Evolutionary conservation across 2,888 invertebrate genomes (phyloP), one percentile per base, ranked within the genome.

Genomic region (Heteromurus nitidus): DNA sequence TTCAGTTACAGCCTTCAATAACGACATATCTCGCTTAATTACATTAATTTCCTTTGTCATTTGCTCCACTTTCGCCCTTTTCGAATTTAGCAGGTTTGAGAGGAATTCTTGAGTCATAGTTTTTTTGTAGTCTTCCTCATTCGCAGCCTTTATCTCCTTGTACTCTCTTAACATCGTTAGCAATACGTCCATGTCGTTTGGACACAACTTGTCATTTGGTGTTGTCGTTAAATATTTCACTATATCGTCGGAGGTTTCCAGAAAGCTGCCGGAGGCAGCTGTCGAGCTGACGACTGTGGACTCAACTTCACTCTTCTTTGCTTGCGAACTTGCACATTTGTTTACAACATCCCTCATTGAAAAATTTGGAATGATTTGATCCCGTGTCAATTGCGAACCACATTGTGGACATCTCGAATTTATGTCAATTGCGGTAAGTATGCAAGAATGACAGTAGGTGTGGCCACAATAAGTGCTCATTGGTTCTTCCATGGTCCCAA

Each of bases 381-480:
- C 95, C 85, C 91, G 91, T 80, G 82, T 69, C 0, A 92, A 92
- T 1, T 93, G 92, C 9, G 96, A 90, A 1, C 93, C 94, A 89
- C 96, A 97, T 89, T 95, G 95, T 0, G 96, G 96, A 89, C 96
- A 97, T 60, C 94, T 91, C 80, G 92, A 92, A 81, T 91, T 91
- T 1, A 91, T 90, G 87, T 93, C 93, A 47, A 95, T 90, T 1
- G 93, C 92, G 85, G 92, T 92, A 22, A 90, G 90, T 65, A 97
- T 95, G 89, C 97, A 97, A 20, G 92, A 91, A 88, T 93, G 93
- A 89, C 97, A 97, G 90, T 95, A 97, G 0, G 96, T 96, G 89
- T 97, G 97, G 0, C 97, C 97, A 90, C 97, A 97, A 86, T 94
- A 93, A 0, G 96, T 96, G 88, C 97, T 95, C 89, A 96, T 94